These are phyloP conservation scores for Torymus texanus DNA, from an alignment of 2,888 invertebrate genomes.

Conservation along the genomic window DNA sequence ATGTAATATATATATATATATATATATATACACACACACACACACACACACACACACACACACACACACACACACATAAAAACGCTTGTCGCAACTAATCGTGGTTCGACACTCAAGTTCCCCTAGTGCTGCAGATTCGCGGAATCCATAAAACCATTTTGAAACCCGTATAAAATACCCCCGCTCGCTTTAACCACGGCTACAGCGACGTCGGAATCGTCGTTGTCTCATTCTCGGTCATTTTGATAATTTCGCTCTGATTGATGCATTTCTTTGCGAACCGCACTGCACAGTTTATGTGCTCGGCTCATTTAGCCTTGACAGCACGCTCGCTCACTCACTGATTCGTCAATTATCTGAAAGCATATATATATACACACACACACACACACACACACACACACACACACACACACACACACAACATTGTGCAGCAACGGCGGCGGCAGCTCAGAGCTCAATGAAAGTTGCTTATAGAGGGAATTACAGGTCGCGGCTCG, in stretches of 20 bases:
- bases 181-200: not conserved
- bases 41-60: too few species aligned
- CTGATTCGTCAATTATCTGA: not conserved
- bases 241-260: constrained; percentile 43
- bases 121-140: constrained; percentile 27
- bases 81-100: not conserved
- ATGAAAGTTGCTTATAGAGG: constrained; percentile 34
- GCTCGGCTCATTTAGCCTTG: constrained; percentile 17
- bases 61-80: too few species aligned
- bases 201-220: too few species aligned
- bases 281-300: not conserved
- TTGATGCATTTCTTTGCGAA: constrained; percentile 41
- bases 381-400: not conserved
- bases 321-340: constrained; percentile 6
- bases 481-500: constrained; percentile 45
- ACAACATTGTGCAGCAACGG: constrained; percentile 1
- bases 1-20: too few species aligned
- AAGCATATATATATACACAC: too few species aligned
- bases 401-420: not conserved
- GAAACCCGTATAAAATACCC: constrained; percentile 5
- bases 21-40: too few species aligned
- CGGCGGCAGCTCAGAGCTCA: constrained; percentile 7
- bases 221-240: constrained; percentile 3
- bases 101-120: constrained; percentile 14
- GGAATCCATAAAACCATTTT: constrained; percentile 27